A percentile compares a stretch with the other conserved stretches of the same genome.
phyloP scores from a whole-genome alignment of 2,888 invertebrate genomes.

The Ephialtes manifestator region DNA sequence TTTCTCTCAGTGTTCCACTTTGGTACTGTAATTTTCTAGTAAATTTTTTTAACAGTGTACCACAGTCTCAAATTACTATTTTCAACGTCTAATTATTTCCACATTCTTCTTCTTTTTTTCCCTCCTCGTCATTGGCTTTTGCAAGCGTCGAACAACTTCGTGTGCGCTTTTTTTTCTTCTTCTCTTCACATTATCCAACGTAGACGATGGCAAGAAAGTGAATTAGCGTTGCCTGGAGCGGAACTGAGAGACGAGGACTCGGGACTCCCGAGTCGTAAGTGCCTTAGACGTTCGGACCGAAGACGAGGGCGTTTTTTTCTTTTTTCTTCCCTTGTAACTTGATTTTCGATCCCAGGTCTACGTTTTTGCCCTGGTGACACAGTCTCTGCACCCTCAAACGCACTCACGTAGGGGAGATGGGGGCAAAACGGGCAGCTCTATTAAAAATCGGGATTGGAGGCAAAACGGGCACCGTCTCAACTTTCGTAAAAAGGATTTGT shows the following conservation, averaged over 20 bases:
- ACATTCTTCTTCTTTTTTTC: slow-evolving; percentile 1
- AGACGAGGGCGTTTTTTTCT: slow-evolving; percentile 7
- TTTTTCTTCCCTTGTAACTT: slow-evolving; percentile 39
- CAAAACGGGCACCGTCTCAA: too few species aligned
- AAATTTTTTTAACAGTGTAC: too few species aligned
- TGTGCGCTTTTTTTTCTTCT: slow-evolving; percentile 4
- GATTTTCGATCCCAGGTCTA: slow-evolving; percentile 18
- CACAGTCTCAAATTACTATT: not conserved
- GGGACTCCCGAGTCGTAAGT: slow-evolving; percentile 32
- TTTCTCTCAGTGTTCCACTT: too few species aligned
- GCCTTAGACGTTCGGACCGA: slow-evolving; percentile 37
- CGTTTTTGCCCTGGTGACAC: not conserved
- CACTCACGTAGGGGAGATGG: too few species aligned
- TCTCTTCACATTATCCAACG: slow-evolving; percentile 18
- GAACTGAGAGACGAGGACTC: not conserved
- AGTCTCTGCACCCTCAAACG: not conserved
- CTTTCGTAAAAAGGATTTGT: too few species aligned
- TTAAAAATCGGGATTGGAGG: too few species aligned
- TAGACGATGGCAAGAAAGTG: slow-evolving; percentile 44
- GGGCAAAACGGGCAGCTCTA: too few species aligned
- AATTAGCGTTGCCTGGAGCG: slow-evolving; percentile 36
- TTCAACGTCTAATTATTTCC: not conserved
- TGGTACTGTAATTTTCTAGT: too few species aligned
- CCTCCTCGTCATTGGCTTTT: not conserved
- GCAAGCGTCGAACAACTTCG: slow-evolving; percentile 10